These are phyloP conservation scores for Nothobranchius kuhntae DNA, from an alignment of 2,113 vertebrate genomes.

Conservation along the genomic window DNA sequence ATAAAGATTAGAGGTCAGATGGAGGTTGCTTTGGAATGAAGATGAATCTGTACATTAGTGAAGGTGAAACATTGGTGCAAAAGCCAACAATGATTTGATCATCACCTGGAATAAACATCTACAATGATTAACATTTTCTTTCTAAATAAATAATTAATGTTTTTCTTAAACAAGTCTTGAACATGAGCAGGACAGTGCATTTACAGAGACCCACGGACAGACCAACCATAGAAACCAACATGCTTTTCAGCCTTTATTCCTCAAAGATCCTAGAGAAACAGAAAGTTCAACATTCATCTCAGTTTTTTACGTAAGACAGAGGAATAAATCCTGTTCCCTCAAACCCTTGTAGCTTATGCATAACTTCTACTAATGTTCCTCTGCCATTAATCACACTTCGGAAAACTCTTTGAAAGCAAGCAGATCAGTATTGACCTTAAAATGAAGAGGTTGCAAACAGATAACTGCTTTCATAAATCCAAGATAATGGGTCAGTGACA, in stretches of 20 bases:
- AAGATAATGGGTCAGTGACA: slow-evolving; percentile 28
- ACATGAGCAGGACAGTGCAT: background rate
- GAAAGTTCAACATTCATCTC: background rate
- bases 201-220: background rate
- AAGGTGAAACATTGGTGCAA: slow-evolving; percentile 16
- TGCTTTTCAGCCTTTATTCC: slow-evolving; percentile 5
- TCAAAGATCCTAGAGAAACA: background rate
- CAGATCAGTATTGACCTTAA: slow-evolving; percentile 27
- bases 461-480: slow-evolving; percentile 46
- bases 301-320: slow-evolving; percentile 4
- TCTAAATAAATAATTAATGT: slow-evolving; percentile 21
- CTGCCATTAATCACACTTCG: slow-evolving; percentile 28
- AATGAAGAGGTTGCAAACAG: slow-evolving; percentile 22
- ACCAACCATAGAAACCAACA: background rate
- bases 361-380: slow-evolving; percentile 15
- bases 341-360: slow-evolving; percentile 1
- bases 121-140: slow-evolving; percentile 15
- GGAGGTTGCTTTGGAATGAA: slow-evolving; percentile 1
- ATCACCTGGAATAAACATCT: slow-evolving; percentile 19
- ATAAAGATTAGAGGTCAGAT: background rate
- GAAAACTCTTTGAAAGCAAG: slow-evolving; percentile 12
- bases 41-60: background rate
- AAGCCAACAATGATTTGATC: slow-evolving; percentile 19
- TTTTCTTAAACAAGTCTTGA: background rate
- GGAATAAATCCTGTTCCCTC: slow-evolving; percentile 5